Conservation (phyloP, 2,888 invertebrate genomes). For the Anorthoa munda region DNA sequence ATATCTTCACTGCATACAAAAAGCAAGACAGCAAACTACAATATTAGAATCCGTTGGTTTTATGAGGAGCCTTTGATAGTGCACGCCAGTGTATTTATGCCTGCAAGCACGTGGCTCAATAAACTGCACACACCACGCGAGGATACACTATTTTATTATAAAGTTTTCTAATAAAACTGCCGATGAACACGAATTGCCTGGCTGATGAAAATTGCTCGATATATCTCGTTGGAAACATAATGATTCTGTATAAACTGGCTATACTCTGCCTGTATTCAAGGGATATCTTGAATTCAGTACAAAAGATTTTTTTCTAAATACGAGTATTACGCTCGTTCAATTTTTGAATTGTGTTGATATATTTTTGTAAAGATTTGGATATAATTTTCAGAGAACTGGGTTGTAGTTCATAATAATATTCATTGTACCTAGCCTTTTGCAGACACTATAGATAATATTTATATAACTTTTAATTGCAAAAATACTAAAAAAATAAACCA, state of each 20-base stretch:
- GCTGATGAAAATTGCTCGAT: conserved; percentile 57
- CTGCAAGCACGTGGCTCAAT: conserved; percentile 73
- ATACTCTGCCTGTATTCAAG: conserved; percentile 11
- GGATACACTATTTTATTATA: conserved; percentile 72
- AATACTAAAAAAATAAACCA: neutral
- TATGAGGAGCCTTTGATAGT: conserved; percentile 23
- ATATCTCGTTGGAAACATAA: conserved; percentile 36
- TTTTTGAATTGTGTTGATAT: conserved; percentile 3
- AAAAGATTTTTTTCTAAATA: conserved; percentile 21
- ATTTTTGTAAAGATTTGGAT: conserved; percentile 5
- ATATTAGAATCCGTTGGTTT: conserved; percentile 43
- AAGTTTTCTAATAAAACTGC: conserved; percentile 81
- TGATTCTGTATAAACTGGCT: conserved; percentile 16
- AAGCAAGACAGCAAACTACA: neutral
- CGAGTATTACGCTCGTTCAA: neutral
- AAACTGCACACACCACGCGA: conserved; percentile 70
- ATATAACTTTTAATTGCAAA: neutral
- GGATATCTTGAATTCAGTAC: neutral
- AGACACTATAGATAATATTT: neutral
- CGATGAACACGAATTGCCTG: conserved; percentile 76
- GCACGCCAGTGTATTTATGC: conserved; percentile 39
- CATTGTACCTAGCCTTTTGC: neutral
- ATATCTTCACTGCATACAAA: neutral
- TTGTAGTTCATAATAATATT: neutral
- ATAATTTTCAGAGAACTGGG: neutral